Percentiles rank a stretch among this genome's conserved stretches.
These are phyloP conservation scores for Ptychoptera albimana DNA, from an alignment of 2,888 invertebrate genomes.

Conservation along the genomic window DNA sequence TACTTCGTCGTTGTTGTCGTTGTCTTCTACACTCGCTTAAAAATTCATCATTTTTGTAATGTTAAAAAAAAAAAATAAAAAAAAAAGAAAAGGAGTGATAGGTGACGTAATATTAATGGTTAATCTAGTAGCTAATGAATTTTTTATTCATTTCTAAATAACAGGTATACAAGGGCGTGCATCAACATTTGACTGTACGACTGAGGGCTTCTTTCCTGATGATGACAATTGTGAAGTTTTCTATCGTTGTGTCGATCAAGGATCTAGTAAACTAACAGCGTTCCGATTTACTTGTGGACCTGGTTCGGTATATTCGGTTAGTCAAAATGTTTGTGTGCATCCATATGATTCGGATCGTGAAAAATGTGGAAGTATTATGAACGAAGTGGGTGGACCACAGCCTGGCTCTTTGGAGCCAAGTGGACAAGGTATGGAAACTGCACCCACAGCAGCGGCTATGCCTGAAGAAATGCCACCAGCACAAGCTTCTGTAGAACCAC, in stretches of 20 bases:
- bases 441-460: neutral
- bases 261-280: conserved; percentile 36
- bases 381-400: conserved; percentile 18
- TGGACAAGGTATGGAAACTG: neutral
- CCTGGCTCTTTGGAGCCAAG: neutral
- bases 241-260: conserved; percentile 55
- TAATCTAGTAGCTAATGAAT: too few species aligned
- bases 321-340: conserved; percentile 50
- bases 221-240: conserved; percentile 55
- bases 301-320: conserved; percentile 58
- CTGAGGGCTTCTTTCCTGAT: conserved; percentile 58
- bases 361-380: conserved; percentile 41
- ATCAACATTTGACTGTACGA: conserved; percentile 31
- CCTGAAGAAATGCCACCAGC: conserved; percentile 9
- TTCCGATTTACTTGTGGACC: conserved; percentile 56
- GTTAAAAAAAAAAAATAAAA: too few species aligned
- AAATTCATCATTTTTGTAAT: too few species aligned
- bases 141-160: too few species aligned
- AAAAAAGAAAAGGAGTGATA: too few species aligned
- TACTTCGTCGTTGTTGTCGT: too few species aligned
- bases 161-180: too few species aligned
- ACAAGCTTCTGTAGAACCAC: conserved; percentile 7
- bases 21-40: too few species aligned
- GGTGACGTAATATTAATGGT: too few species aligned
- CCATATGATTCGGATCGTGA: conserved; percentile 48